These are phyloP conservation scores for Podotricha telesiphe DNA, from an alignment of 2,888 invertebrate species.

Conservation along the genomic window DNA sequence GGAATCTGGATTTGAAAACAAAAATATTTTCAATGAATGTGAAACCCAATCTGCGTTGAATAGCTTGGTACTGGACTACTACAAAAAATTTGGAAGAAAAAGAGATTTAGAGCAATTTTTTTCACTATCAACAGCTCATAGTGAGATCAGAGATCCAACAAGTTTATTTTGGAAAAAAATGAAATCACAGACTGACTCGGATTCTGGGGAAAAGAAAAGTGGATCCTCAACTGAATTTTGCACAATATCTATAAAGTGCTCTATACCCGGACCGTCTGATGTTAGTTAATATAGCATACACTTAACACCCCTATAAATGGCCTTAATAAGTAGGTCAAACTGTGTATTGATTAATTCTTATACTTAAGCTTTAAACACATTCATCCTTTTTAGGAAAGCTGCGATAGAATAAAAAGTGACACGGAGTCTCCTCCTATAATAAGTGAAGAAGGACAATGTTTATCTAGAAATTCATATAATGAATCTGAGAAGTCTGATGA, in stretches of 20 bases:
- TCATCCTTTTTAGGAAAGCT: slow-evolving; percentile 52
- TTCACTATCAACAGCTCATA: slow-evolving; percentile 75
- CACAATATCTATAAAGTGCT: slow-evolving; percentile 73
- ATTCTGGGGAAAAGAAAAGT: slow-evolving; percentile 69
- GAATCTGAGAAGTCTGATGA: slow-evolving; percentile 70
- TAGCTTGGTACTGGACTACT: slow-evolving; percentile 85
- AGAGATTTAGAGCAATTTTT: slow-evolving; percentile 87
- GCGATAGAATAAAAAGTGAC: slow-evolving; percentile 59
- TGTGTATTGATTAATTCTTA: background rate
- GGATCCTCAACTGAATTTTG: slow-evolving; percentile 74
- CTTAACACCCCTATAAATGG: background rate
- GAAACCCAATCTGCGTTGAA: slow-evolving; percentile 61
- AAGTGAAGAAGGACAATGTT: slow-evolving; percentile 58
- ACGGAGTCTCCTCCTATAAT: slow-evolving; percentile 75
- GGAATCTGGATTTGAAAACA: slow-evolving; percentile 54
- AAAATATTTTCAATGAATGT: slow-evolving; percentile 30
- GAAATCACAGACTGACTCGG: slow-evolving; percentile 72
- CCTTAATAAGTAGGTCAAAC: slow-evolving; percentile 4
- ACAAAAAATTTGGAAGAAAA: slow-evolving; percentile 86
- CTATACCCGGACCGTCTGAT: slow-evolving; percentile 61
- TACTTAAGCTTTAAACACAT: background rate
- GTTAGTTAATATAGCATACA: slow-evolving; percentile 44
- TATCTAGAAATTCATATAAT: slow-evolving; percentile 58
- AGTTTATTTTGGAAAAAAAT: slow-evolving; percentile 76
- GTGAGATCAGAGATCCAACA: slow-evolving; percentile 69